Evolutionary conservation across 2,888 invertebrate species (phyloP).

Genomic region (Ormia ochracea): DNA sequence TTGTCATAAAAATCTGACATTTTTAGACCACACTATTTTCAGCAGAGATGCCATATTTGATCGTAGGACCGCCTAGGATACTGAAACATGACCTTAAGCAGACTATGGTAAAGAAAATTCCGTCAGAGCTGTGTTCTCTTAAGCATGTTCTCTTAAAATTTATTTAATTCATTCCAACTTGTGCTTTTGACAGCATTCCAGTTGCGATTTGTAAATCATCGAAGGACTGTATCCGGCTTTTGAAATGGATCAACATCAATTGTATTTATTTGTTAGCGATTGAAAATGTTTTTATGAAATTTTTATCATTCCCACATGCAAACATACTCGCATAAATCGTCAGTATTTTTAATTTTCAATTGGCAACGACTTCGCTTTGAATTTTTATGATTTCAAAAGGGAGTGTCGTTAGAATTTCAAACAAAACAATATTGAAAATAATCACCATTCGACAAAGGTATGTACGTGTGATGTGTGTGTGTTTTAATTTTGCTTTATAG

Average conservation of each 20-base stretch:
- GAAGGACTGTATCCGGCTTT: conserved; percentile 13
- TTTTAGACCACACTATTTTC: no score
- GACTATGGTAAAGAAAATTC: no score
- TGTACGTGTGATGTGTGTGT: conserved; percentile 1
- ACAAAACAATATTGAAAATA: conserved; percentile 1
- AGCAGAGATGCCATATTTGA: no score
- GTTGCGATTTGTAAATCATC: background rate
- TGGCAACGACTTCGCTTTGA: conserved; percentile 36
- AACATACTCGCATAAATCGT: conserved; percentile 8
- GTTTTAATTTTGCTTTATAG: conserved; percentile 5
- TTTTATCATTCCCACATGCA: conserved; percentile 50
- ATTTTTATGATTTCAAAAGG: conserved; percentile 52
- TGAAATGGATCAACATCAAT: background rate
- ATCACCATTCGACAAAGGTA: no score
- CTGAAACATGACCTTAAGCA: no score
- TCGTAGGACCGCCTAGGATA: no score
- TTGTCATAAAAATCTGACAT: no score
- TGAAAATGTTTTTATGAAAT: conserved; percentile 44
- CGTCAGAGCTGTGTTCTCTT: no score
- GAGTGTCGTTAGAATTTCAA: conserved; percentile 47
- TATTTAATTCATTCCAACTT: no score
- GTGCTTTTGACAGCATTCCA: no score
- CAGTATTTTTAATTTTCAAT: background rate
- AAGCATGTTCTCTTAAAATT: no score
- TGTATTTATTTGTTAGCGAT: background rate